A percentile compares a stretch with the other conserved stretches of the same genome.
These are phyloP conservation scores for Rhodinocichla rosea DNA, from an alignment of 2,113 vertebrate genomes.

Conservation along the genomic window DNA sequence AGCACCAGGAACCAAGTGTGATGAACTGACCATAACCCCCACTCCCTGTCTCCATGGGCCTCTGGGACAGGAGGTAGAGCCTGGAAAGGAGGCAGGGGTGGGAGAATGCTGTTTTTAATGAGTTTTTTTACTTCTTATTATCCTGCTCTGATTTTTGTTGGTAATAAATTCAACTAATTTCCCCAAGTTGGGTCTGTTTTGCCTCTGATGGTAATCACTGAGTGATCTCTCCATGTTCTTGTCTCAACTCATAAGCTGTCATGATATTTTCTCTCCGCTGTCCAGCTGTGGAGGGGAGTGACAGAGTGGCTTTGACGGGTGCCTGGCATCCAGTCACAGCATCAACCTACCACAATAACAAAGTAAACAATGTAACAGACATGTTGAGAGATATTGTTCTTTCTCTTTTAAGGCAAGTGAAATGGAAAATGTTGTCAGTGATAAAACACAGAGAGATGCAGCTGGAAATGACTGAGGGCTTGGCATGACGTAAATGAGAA, in stretches of 20 bases:
- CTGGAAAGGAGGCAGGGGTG: rapidly evolving
- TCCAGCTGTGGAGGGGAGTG: not conserved
- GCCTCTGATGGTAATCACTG: not conserved
- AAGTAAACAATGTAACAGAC: not conserved
- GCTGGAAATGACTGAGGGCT: not conserved
- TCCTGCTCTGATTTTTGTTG: not conserved
- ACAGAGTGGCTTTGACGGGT: not conserved
- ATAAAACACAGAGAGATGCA: not conserved
- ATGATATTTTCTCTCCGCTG: not conserved
- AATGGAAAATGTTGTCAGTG: not conserved
- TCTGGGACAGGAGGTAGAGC: not conserved
- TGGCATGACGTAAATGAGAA: not conserved
- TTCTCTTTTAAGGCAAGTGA: not conserved
- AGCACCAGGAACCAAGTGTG: not conserved
- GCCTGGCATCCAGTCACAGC: not conserved
- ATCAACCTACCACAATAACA: not conserved
- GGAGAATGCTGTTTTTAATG: not conserved
- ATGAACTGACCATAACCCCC: not conserved
- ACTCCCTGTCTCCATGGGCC: not conserved
- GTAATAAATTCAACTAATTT: not conserved
- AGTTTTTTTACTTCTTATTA: not conserved
- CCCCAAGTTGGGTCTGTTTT: not conserved
- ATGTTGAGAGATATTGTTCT: not conserved
- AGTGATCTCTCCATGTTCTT: not conserved
- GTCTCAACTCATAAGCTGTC: not conserved